Evolutionary conservation across 2,113 vertebrate genomes (phyloP), one percentile per base, ranked within the genome.

Genomic region (Psophia crepitans): DNA sequence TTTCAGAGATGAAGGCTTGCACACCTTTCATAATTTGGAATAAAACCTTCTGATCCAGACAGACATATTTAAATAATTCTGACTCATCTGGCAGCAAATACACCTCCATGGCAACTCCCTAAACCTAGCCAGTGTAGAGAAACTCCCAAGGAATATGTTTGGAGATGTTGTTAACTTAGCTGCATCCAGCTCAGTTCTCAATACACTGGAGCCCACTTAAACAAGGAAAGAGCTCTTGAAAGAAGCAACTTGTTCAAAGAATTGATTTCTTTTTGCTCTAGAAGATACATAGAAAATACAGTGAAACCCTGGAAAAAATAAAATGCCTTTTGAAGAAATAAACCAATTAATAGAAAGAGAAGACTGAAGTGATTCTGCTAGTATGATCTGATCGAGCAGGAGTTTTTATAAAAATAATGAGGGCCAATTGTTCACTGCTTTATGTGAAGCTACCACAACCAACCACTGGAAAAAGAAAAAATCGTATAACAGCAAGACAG

Each of bases 51-150:
- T 90, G 76, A 94, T 93, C 84, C 82, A 89, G 83, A 92, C 39
- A 88, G 78, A 91, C 14, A 24, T 75, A 63, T 81, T 93, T 90
- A 87, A 96, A 88, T 95, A 96, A 97, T 90, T 96, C 92, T 95
- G 71, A 96, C 61, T 95, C 87, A 95, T 93, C 83, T 94, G 39
- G 35, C 18, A 2, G 85, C 33, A 90, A 90, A 90, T 68, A 74
- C 30, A 74, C 68, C 60, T 89, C 79, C 68, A 75, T 68, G 30
- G 89, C 27, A 89, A 87, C 84, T 84, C 57, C 48, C 65, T 84
- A 89, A 89, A 75, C 61, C 81, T 56, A 81, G 43, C 39, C 90
- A 41, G 56, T 75, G 30, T 24, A 70, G 77, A 80, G 77, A 90
- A 92, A 75, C 37, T 89, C 39, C 33, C 2, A 4, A 79, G 57